Evolutionary conservation across 2,797 vertebrate genomes (phyloP).

Genomic region (Microtus californicus): DNA sequence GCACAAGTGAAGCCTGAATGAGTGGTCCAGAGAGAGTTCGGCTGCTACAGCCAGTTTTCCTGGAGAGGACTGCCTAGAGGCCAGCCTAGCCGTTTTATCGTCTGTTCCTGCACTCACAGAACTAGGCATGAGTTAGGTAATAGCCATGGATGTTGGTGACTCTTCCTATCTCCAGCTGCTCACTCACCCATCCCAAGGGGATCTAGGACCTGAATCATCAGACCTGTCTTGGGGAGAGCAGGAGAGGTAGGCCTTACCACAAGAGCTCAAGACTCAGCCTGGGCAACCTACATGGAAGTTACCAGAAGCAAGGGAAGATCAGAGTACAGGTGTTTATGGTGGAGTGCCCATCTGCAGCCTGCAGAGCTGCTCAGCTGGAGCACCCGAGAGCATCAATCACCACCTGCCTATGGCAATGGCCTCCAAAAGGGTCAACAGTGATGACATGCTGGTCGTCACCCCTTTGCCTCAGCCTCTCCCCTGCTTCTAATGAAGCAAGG

Average conservation of each 20-base stretch:
- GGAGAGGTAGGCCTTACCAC: background rate
- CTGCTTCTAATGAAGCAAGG: background rate
- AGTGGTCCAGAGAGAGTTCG: background rate
- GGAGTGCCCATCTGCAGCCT: background rate
- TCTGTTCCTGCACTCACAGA: background rate
- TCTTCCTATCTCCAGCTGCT: no score
- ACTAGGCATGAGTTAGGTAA: no score
- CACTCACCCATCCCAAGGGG: background rate
- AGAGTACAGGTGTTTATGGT: no score
- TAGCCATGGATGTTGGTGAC: background rate
- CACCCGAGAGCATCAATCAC: background rate
- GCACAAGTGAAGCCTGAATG: background rate
- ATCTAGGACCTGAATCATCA: background rate
- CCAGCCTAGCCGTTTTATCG: background rate
- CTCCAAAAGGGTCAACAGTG: background rate
- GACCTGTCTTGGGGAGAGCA: background rate
- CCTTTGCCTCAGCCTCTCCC: background rate
- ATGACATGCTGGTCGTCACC: no score
- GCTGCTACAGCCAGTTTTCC: background rate
- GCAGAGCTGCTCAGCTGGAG: background rate
- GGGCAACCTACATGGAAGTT: background rate
- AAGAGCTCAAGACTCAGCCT: background rate
- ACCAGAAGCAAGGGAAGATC: background rate
- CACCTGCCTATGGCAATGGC: background rate
- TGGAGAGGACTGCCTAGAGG: background rate